Evolutionary conservation across 2,113 vertebrate species (phyloP).

Genomic region (Bufo gargarizans): DNA sequence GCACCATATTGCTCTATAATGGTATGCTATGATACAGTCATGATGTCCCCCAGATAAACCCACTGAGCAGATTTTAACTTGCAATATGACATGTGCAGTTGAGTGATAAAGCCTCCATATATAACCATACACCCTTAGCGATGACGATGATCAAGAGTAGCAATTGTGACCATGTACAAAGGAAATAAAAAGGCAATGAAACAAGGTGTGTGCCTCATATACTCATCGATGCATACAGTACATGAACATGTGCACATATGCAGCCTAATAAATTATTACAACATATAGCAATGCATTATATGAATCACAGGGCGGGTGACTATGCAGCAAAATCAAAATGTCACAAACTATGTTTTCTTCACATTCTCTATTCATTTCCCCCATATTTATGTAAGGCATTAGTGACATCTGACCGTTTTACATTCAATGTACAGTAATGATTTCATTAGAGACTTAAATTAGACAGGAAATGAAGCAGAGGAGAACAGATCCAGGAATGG

Average conservation of each 20-base stretch:
- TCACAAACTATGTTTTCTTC: conserved; percentile 31
- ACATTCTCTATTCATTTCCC: conserved; percentile 35
- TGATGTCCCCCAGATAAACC: not conserved
- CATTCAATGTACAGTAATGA: conserved; percentile 64
- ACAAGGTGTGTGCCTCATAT: not conserved
- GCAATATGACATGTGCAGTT: not conserved
- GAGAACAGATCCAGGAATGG: conserved; percentile 41
- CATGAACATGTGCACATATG: conserved; percentile 17
- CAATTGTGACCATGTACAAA: not conserved
- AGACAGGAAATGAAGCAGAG: conserved; percentile 47
- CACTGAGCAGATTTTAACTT: not conserved
- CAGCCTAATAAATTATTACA: not conserved
- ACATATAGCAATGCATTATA: not conserved
- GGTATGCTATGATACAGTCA: not conserved
- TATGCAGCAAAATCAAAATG: not conserved
- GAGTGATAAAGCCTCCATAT: not conserved
- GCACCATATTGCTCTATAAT: not conserved
- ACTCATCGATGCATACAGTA: conserved; percentile 8
- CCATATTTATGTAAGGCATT: conserved; percentile 63
- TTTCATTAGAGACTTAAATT: conserved; percentile 56
- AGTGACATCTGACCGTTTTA: conserved; percentile 62
- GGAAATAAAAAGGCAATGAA: not conserved
- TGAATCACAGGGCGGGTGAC: conserved; percentile 6
- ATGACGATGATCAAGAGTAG: not conserved
- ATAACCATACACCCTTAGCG: not conserved